Evolutionary conservation across 2,888 invertebrate species (phyloP).

Genomic region (Nomada hirtipes): DNA sequence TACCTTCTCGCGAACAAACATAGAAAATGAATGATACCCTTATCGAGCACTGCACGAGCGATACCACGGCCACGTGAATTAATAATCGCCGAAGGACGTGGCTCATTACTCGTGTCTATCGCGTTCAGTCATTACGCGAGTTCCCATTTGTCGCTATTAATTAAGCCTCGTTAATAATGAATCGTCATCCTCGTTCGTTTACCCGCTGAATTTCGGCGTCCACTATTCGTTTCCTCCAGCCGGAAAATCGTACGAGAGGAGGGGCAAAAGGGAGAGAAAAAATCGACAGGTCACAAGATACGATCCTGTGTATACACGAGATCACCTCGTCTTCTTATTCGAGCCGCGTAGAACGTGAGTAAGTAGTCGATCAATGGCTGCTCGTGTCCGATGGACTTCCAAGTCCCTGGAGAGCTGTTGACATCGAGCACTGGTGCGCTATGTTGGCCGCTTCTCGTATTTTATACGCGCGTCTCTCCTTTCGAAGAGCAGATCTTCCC

Average conservation of each 20-base stretch:
- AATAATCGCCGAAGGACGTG: conserved; percentile 58
- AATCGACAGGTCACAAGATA: conserved; percentile 27
- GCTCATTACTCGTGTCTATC: conserved; percentile 61
- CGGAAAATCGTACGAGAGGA: conserved; percentile 16
- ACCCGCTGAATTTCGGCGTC: neutral
- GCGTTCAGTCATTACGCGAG: conserved; percentile 52
- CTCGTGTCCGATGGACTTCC: conserved; percentile 52
- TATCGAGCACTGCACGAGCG: conserved; percentile 7
- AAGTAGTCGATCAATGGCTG: conserved; percentile 62
- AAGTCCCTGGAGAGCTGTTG: conserved; percentile 75
- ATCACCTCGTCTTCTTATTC: conserved; percentile 66
- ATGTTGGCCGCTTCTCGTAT: conserved; percentile 63
- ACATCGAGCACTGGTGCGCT: conserved; percentile 70
- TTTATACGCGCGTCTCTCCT: conserved; percentile 56
- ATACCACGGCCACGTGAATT: conserved; percentile 40
- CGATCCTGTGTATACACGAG: conserved; percentile 13
- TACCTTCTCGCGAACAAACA: neutral
- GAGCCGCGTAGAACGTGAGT: conserved; percentile 68
- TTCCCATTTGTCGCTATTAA: conserved; percentile 49
- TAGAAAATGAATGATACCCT: neutral
- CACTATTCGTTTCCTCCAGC: neutral
- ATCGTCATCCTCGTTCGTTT: conserved; percentile 50
- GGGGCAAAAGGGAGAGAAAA: conserved; percentile 13
- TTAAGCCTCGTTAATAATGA: conserved; percentile 39
- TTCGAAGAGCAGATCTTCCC: conserved; percentile 46